A percentile compares a stretch with the other conserved stretches of the same genome.
Evolutionary conservation across 2,113 vertebrate genomes (phyloP).

Genomic region (Dascyllus trimaculatus): DNA sequence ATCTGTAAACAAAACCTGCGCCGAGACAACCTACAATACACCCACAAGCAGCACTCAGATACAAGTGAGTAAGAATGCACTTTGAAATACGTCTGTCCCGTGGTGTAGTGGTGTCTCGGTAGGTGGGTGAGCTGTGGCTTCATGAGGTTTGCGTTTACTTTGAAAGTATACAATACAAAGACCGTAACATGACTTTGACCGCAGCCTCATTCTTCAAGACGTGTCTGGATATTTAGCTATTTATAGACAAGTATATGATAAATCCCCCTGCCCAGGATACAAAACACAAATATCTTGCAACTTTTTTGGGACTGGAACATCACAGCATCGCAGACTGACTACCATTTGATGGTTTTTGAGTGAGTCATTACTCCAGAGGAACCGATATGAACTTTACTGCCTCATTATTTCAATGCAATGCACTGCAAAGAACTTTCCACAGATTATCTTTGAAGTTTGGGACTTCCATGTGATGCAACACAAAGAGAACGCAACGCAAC

Average conservation of each 20-base stretch:
- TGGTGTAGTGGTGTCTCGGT: neutral
- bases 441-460: conserved; percentile 59
- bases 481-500: conserved; percentile 49
- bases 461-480: conserved; percentile 65
- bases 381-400: neutral
- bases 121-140: conserved; percentile 1
- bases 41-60: conserved; percentile 3
- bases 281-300: neutral
- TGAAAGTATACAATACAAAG: neutral
- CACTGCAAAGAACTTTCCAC: neutral
- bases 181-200: neutral
- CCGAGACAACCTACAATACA: conserved; percentile 24
- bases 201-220: neutral
- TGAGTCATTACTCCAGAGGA: conserved; percentile 28
- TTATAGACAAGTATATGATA: too few species aligned
- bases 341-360: neutral
- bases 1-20: conserved; percentile 33
- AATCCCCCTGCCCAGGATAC: neutral
- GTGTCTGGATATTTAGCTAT: too few species aligned
- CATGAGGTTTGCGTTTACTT: neutral
- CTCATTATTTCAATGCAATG: conserved; percentile 45
- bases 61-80: neutral
- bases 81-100: neutral
- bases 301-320: neutral
- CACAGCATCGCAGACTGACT: neutral